Evolutionary conservation across 1,140 invertebrate species (phyloP).

Genomic region (Bombus confusus): DNA sequence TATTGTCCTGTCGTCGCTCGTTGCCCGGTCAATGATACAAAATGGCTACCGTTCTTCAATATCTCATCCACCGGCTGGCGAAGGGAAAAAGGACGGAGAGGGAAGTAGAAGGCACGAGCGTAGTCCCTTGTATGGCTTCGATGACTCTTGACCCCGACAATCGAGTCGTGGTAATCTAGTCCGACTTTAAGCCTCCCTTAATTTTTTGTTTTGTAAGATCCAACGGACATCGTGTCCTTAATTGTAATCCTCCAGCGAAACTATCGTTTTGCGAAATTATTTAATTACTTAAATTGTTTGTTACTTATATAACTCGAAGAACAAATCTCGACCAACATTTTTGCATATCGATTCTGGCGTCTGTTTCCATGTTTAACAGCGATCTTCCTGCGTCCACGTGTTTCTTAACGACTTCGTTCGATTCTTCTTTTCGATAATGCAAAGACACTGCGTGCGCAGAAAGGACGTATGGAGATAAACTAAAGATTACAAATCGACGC

Average conservation of each 20-base stretch:
- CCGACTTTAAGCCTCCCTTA: constrained; percentile 30
- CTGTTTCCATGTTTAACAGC: too few relatives aligned
- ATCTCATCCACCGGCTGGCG: constrained; percentile 43
- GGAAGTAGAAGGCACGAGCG: constrained; percentile 27
- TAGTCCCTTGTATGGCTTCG: constrained; percentile 27
- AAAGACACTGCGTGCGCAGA: too few relatives aligned
- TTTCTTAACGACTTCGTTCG: too few relatives aligned
- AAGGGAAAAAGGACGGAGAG: background rate
- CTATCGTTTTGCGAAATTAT: background rate
- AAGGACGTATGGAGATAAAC: too few relatives aligned
- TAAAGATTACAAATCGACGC: too few relatives aligned
- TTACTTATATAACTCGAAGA: too few relatives aligned
- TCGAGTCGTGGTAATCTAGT: constrained; percentile 64
- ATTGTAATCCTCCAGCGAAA: background rate
- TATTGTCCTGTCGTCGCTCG: constrained; percentile 58
- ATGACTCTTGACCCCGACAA: constrained; percentile 57
- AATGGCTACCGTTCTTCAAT: constrained; percentile 64
- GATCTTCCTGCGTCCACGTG: too few relatives aligned
- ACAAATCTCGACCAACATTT: too few relatives aligned
- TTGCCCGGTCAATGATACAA: constrained; percentile 56
- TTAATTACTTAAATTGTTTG: too few relatives aligned
- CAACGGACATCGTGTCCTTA: background rate
- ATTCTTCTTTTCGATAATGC: too few relatives aligned
- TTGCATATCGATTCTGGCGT: too few relatives aligned
- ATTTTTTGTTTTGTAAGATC: background rate